phyloP scores from a whole-genome alignment of 2,888 invertebrate genomes.

The Xylota sylvarum region DNA sequence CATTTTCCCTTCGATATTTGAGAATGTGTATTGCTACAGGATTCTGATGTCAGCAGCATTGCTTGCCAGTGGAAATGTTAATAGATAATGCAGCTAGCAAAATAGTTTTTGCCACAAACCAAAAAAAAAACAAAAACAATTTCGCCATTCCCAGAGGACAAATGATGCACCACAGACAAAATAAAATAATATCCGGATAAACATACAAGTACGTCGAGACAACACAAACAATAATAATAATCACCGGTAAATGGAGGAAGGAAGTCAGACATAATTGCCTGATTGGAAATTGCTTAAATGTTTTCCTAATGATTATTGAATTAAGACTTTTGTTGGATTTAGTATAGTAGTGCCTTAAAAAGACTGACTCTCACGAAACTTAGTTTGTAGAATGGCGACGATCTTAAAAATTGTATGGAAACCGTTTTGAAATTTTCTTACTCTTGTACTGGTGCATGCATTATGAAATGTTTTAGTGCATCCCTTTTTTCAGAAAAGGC shows the following conservation, averaged over 20 bases:
- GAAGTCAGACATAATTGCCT: neutral
- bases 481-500: no score
- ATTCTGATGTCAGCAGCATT: constrained; percentile 34
- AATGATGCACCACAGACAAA: constrained; percentile 22
- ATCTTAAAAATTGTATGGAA: no score
- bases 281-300: neutral
- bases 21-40: constrained; percentile 3
- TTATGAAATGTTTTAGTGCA: no score
- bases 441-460: no score
- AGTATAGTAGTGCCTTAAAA: no score
- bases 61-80: constrained; percentile 15
- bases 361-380: no score
- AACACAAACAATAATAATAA: neutral
- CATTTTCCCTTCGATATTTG: constrained; percentile 10
- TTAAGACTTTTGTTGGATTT: no score
- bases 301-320: no score
- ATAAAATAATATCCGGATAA: neutral
- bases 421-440: no score
- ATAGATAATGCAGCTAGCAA: constrained; percentile 51
- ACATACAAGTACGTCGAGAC: neutral
- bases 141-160: constrained; percentile 24
- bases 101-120: constrained; percentile 2
- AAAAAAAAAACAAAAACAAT: constrained; percentile 9
- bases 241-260: neutral
- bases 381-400: no score